phyloP scores from a whole-genome alignment of 2,888 invertebrate genomes.

The Kryphioiulus occultus region DNA sequence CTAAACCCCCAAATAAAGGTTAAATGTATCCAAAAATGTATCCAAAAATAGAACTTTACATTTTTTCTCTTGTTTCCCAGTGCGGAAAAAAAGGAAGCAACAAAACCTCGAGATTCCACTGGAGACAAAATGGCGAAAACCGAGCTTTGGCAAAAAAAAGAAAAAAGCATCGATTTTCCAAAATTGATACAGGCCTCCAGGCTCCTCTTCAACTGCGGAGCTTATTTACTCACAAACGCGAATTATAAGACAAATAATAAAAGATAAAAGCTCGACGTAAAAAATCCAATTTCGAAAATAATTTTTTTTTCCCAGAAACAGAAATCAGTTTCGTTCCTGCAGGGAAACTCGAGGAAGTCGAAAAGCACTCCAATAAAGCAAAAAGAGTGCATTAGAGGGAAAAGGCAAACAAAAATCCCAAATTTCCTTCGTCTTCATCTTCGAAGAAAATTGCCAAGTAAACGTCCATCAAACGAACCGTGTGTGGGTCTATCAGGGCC shows the following conservation, averaged over 20 bases:
- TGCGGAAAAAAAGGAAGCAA: not conserved
- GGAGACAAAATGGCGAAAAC: not conserved
- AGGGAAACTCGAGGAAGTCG: not conserved
- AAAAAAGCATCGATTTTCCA: constrained; percentile 6
- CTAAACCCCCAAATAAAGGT: not conserved
- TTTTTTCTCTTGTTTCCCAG: not conserved
- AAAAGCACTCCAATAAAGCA: constrained; percentile 15
- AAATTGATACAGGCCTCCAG: constrained; percentile 31
- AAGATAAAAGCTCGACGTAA: constrained; percentile 20
- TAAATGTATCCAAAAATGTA: too few species aligned
- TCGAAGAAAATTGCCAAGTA: not conserved
- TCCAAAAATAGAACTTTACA: not conserved
- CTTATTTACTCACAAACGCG: constrained; percentile 17
- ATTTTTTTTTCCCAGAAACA: not conserved
- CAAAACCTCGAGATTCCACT: not conserved
- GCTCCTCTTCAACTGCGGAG: not conserved
- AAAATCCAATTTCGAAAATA: constrained; percentile 31
- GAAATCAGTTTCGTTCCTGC: constrained; percentile 13
- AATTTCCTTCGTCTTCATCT: constrained; percentile 1
- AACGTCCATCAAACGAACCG: not conserved
- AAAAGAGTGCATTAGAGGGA: constrained; percentile 6
- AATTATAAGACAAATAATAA: constrained; percentile 35
- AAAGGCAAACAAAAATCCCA: constrained; percentile 9
- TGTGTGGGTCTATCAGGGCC: not conserved
- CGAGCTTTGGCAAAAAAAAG: not conserved